A percentile compares a stretch with the other conserved stretches of the same genome.
These are phyloP conservation scores for Drosophila fungiperda DNA, from an alignment of 2,888 invertebrate species.

Conservation along the genomic window DNA sequence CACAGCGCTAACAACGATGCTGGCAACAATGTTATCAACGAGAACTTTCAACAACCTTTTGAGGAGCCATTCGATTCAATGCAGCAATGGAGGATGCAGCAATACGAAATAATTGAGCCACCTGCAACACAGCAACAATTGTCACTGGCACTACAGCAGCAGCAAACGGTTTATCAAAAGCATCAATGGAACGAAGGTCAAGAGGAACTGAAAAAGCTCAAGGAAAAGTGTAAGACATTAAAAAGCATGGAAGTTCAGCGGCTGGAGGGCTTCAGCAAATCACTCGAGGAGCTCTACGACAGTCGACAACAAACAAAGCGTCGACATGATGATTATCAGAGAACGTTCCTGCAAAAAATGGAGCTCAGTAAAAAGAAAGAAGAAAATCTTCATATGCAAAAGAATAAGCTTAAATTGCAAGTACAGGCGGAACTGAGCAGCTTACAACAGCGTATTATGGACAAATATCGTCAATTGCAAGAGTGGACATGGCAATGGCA, in stretches of 20 bases:
- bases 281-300: conserved; percentile 34
- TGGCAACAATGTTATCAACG: conserved; percentile 1
- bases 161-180: not conserved
- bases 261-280: conserved; percentile 27
- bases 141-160: conserved; percentile 12
- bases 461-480: conserved; percentile 31
- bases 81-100: conserved; percentile 27
- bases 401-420: conserved; percentile 21
- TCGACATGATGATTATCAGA: conserved; percentile 63
- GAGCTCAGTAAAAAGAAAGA: conserved; percentile 54
- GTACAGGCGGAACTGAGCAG: conserved; percentile 14
- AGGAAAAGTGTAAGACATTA: conserved; percentile 36
- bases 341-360: conserved; percentile 60
- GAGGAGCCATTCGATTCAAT: conserved; percentile 1
- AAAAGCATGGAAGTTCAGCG: conserved; percentile 51
- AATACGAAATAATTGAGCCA: not conserved
- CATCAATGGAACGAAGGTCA: conserved; percentile 19
- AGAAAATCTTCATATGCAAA: conserved; percentile 33
- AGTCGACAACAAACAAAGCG: conserved; percentile 46
- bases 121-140: conserved; percentile 18
- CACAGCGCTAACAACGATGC: conserved; percentile 9
- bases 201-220: conserved; percentile 56
- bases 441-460: conserved; percentile 42
- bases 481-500: conserved; percentile 28
- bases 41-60: conserved; percentile 20